phyloP scores from a whole-genome alignment of 2,113 vertebrate species.

The Osmerus eperlanus region DNA sequence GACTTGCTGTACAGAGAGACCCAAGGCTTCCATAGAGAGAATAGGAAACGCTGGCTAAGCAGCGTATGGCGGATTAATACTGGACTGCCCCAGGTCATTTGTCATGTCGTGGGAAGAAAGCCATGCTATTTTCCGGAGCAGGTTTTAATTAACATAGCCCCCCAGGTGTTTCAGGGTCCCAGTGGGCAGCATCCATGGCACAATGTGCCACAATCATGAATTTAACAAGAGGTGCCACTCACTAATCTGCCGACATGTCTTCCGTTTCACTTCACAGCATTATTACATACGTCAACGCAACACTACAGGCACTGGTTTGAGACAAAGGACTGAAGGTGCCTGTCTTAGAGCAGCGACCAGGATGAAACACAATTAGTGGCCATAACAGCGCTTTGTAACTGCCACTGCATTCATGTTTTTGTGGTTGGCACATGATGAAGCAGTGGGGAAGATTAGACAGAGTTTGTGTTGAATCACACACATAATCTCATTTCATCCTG shows the following conservation, averaged over 20 bases:
- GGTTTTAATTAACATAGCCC: constrained; percentile 65
- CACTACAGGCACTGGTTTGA: constrained; percentile 19
- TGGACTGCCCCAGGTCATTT: constrained; percentile 35
- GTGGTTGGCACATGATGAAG: constrained; percentile 46
- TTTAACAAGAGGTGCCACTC: constrained; percentile 38
- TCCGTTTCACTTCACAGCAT: constrained; percentile 9
- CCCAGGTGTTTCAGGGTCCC: constrained; percentile 37
- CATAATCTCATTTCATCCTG: constrained; percentile 45
- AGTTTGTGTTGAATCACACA: constrained; percentile 52
- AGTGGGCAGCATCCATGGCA: constrained; percentile 37
- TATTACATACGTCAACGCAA: constrained; percentile 6
- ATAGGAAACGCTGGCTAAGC: constrained; percentile 24
- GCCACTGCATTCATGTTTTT: constrained; percentile 32
- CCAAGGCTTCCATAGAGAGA: constrained; percentile 2
- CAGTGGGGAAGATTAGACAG: constrained; percentile 58
- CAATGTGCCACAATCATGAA: constrained; percentile 30
- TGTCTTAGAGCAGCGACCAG: not conserved
- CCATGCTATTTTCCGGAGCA: constrained; percentile 40
- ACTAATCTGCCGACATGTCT: constrained; percentile 25
- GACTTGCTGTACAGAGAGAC: not conserved
- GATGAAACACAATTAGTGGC: constrained; percentile 30
- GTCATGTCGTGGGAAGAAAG: constrained; percentile 52
- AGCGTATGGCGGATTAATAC: constrained; percentile 43
- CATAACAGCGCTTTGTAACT: constrained; percentile 19
- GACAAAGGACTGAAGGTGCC: constrained; percentile 22